Percentiles rank a stretch among this genome's conserved stretches.
Evolutionary conservation across 2,888 invertebrate species (phyloP).

Genomic region (Endomychus coccineus): DNA sequence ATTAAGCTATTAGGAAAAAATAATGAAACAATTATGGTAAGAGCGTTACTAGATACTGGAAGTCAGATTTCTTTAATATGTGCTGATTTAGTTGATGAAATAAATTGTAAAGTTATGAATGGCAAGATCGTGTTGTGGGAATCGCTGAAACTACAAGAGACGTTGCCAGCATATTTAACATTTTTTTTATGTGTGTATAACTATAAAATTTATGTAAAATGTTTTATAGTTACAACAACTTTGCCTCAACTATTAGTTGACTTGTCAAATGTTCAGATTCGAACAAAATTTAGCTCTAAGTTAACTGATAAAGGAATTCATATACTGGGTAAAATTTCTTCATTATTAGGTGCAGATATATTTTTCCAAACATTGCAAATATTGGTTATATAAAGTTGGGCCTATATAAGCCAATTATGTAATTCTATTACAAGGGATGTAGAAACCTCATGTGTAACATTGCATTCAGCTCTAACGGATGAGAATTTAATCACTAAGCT

Average conservation of each 20-base stretch:
- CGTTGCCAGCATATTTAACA: neutral
- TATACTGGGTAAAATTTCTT: slow-evolving; percentile 3
- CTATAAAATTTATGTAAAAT: neutral
- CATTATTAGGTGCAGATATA: slow-evolving; percentile 5
- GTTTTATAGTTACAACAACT: neutral
- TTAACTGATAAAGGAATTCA: slow-evolving; percentile 3
- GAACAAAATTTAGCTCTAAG: too few relatives aligned
- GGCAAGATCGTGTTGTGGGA: neutral
- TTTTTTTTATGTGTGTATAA: slow-evolving; percentile 3
- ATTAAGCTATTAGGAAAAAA: neutral
- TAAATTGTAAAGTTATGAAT: neutral
- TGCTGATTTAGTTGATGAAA: neutral
- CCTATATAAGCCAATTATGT: neutral
- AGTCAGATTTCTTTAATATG: slow-evolving; percentile 2
- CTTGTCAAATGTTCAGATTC: too few relatives aligned
- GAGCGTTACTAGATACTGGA: slow-evolving; percentile 5
- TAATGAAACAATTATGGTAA: slow-evolving; percentile 1
- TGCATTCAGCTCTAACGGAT: neutral
- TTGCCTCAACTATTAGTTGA: slow-evolving; percentile 1
- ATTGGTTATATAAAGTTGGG: slow-evolving; percentile 2
- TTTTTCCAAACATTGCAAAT: slow-evolving; percentile 3
- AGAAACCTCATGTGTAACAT: neutral
- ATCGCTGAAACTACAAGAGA: neutral
- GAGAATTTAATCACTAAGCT: slow-evolving; percentile 1
- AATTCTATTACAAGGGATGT: slow-evolving; percentile 5